Percentiles rank a stretch among this genome's conserved stretches.
phyloP scores from a whole-genome alignment of 2,888 invertebrate species.

The Dicyrtomina minuta region DNA sequence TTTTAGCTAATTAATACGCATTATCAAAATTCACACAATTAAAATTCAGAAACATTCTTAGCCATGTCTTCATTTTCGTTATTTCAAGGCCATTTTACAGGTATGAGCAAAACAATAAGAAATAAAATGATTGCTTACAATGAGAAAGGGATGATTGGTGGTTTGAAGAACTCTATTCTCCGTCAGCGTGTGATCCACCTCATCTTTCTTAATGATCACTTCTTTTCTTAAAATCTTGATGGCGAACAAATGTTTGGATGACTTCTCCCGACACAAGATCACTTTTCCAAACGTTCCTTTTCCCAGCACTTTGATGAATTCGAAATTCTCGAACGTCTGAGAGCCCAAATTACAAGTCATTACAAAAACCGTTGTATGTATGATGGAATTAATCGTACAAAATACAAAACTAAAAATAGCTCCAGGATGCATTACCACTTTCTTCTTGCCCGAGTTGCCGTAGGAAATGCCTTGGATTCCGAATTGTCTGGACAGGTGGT shows the following conservation, averaged over 20 bases:
- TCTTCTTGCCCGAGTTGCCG: conserved; percentile 72
- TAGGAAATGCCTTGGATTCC: conserved; percentile 72
- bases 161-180: conserved; percentile 96
- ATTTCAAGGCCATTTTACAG: too few species aligned
- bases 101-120: too few species aligned
- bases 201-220: conserved; percentile 97
- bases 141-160: conserved; percentile 97
- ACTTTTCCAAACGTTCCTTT: conserved; percentile 99
- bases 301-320: conserved; percentile 95
- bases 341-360: too few species aligned
- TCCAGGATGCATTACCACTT: too few species aligned
- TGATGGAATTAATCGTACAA: too few species aligned
- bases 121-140: conserved; percentile 79
- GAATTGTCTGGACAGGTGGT: conserved; percentile 65
- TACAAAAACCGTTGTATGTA: too few species aligned
- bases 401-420: too few species aligned
- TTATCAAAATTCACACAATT: too few species aligned
- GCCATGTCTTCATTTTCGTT: too few species aligned
- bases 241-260: conserved; percentile 88
- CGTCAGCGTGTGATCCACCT: conserved; percentile 97
- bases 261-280: conserved; percentile 93
- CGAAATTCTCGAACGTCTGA: conserved; percentile 98
- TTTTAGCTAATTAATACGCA: too few species aligned
- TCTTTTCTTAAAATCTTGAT: conserved; percentile 98
- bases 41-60: too few species aligned